These are phyloP conservation scores for Rousettus leschenaultii DNA, from an alignment of 2,113 vertebrate genomes.

Conservation along the genomic window DNA sequence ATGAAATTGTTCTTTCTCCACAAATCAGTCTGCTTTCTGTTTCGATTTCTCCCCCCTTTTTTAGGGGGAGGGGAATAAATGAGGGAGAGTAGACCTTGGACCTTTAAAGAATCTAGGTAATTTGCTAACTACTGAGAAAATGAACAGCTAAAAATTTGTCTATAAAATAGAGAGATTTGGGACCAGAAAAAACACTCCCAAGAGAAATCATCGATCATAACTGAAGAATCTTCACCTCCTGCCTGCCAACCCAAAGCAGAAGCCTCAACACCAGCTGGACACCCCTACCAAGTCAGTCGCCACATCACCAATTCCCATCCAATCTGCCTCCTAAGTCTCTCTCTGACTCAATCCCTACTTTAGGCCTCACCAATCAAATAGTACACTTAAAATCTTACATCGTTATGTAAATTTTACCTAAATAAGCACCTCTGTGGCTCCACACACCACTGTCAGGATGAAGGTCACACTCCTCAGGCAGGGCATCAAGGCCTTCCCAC, in stretches of 20 bases:
- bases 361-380: neutral
- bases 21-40: neutral
- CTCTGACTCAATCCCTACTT: neutral
- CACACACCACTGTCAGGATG: neutral
- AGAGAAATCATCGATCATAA: neutral
- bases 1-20: conserved; percentile 26
- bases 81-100: neutral
- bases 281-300: neutral
- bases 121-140: conserved; percentile 18
- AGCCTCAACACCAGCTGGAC: neutral
- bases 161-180: neutral
- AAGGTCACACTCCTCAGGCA: neutral
- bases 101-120: conserved; percentile 2
- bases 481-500: neutral
- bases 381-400: neutral
- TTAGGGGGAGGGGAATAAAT: neutral
- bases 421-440: neutral
- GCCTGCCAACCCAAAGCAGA: neutral
- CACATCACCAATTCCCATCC: neutral
- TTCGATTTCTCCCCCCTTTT: neutral
- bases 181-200: neutral
- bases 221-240: neutral
- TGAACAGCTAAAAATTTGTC: neutral
- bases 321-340: neutral
- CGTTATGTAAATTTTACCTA: neutral